Base-by-base conservation (phyloP, 2,113 vertebrate species). In the Halichoerus grypus region DNA sequence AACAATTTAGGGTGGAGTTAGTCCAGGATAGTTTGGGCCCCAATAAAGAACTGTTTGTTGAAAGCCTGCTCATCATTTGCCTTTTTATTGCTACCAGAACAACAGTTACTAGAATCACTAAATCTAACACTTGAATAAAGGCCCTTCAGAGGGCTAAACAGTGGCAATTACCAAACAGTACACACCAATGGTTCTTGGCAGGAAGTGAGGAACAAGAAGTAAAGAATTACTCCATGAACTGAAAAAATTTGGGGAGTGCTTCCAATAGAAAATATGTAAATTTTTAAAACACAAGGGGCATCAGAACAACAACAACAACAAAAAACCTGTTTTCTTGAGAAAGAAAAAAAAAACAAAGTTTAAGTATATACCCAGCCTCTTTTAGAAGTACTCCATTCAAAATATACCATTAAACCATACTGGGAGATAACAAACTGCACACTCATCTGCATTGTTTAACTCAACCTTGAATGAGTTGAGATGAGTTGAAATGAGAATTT, bases 81-180 rank as follows among this genome's bases (percentile, higher is more conserved):
- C 96, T 97, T 98, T 98, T 98, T 96, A 96, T 95, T 97, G 97
- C 94, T 74, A 85, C 88, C 80, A 97, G 92, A 98, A 98, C 96
- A 98, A 98, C 57, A 91, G 94, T 76, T 97, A 97, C 94, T 74
- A 79, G 92, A 97, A 96, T 96, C 96, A 97, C 91, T 98, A 96
- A 98, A 98, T 98, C 96, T 96, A 96, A 96, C 81, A 53, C 91
- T 96, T 91, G 97, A 98, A 98, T 96, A 97, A 97, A 96, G 85
- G 91, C 94, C 77, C 96, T 97, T 97, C 81, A 96, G 97, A 96
- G 95, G 53, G 46, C 95, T 97, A 61, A 96, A 86, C 92, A 88
- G 95, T 85, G 74, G 96, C 92, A 83, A 91, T 97, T 96, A 97
- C 93, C 76, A 88, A 98, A 94, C 71, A 94, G 97, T 93, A 76